phyloP scores from a whole-genome alignment of 2,888 invertebrate genomes.

The Tricholauxania praeusta region DNA sequence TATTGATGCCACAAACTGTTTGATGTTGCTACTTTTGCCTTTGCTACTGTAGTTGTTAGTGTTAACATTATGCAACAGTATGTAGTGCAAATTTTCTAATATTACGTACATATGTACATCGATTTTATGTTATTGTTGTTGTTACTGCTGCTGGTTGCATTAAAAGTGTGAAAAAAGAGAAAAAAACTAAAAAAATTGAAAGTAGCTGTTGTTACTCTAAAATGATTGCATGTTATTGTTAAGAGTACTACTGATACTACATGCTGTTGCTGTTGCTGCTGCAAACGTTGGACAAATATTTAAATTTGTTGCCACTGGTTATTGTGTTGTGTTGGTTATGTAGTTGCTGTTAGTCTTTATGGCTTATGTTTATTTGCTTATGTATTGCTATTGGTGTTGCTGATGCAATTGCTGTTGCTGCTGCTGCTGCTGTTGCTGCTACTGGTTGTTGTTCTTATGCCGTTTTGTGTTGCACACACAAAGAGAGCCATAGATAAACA shows the following conservation, averaged over 20 bases:
- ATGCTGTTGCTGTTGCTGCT: not conserved
- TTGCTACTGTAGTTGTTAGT: not conserved
- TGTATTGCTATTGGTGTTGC: slow-evolving; percentile 14
- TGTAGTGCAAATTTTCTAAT: not conserved
- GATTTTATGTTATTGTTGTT: not conserved
- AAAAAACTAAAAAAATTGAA: not conserved
- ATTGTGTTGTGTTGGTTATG: slow-evolving; percentile 14
- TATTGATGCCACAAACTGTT: slow-evolving; percentile 9
- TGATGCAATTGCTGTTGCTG: slow-evolving; percentile 42
- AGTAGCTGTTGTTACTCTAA: not conserved
- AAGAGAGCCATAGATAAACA: slow-evolving; percentile 5
- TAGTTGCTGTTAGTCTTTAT: slow-evolving; percentile 24
- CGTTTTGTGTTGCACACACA: slow-evolving; percentile 14
- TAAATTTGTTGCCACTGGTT: slow-evolving; percentile 25
- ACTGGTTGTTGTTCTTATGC: slow-evolving; percentile 29
- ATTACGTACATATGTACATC: not conserved
- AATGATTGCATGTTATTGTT: slow-evolving; percentile 1
- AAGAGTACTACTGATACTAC: not conserved
- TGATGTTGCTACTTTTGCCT: not conserved
- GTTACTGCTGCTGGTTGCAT: not conserved
- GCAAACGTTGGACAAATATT: slow-evolving; percentile 25
- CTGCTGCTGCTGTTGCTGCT: slow-evolving; percentile 19
- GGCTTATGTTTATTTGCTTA: slow-evolving; percentile 27
- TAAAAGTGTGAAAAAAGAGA: not conserved
- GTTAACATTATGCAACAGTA: too few relatives aligned